Evolutionary conservation across 2,797 vertebrate species (phyloP), one percentile per base, ranked within the genome.

Genomic region (Sphenopsis melanotis): DNA sequence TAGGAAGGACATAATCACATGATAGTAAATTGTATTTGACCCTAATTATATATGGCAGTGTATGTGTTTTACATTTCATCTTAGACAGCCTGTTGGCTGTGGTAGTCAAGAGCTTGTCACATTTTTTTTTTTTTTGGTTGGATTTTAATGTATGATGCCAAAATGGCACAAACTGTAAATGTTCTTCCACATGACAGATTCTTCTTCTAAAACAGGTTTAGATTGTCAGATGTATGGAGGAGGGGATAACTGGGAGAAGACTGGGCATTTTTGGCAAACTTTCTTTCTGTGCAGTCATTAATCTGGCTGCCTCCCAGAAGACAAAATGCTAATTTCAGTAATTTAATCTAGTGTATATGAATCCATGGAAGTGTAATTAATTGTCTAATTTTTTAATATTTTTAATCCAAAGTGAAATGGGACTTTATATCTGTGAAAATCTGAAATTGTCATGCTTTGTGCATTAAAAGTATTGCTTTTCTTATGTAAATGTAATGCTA

Each of bases 401-500:
- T 95, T 86, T 44, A 92, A 94, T 93, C 65, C 66, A 79, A 56
- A 96, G 83, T 87, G 39, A 91, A 96, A 89, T 83, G 94, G 65
- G 86, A 50, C 47, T 93, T 88, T 74, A 30, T 88, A 85, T 79
- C 66, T 95, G 53, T 96, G 86, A 53, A 95, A 69, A 96, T 91
- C 72, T 95, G 39, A 96, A 94, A 66, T 90, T 93, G 92, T 97
- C 63, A 39, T 95, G 89, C 93, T 97, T 95, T 97, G 90, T 96
- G 83, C 96, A 89, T 97, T 94, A 95, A 97, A 95, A 97, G 32
- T 97, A 94, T 89, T 92, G 87, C 91, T 89, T 94, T 97, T 95
- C 92, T 96, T 97, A 36, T 98, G 95, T 96, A 89, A 96, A 95
- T 97, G 41, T 97, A 97, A 97, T 95, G 95, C 95, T 97, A 98